These are phyloP conservation scores for Stomatorhinus walkeri DNA, from an alignment of 2,797 vertebrate species.

Conservation along the genomic window DNA sequence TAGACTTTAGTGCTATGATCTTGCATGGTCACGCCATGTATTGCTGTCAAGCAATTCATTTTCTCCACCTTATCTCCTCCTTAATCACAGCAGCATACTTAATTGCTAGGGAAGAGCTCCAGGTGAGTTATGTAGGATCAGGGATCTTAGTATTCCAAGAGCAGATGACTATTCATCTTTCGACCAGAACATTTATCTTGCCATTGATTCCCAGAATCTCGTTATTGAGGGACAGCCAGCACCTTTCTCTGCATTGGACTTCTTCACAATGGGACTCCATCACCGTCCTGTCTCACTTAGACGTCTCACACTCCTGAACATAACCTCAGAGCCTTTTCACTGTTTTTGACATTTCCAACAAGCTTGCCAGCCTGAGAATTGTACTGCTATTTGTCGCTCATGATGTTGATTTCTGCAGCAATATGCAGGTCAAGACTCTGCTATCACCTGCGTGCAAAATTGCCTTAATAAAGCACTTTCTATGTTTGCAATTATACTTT, in stretches of 20 bases:
- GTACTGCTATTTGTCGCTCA: not conserved
- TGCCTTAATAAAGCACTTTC: not conserved
- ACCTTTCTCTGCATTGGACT: not conserved
- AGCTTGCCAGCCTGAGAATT: not conserved
- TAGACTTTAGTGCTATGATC: not conserved
- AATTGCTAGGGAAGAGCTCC: not conserved
- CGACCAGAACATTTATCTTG: constrained; percentile 3
- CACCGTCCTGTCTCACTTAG: not conserved
- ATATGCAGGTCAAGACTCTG: not conserved
- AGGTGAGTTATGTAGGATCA: not conserved
- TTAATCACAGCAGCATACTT: not conserved
- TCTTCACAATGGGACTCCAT: not conserved
- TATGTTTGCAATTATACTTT: not conserved
- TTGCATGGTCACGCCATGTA: not conserved
- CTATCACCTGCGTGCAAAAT: not conserved
- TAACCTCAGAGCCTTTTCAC: not conserved
- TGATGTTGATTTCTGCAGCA: not conserved
- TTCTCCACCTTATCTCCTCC: not conserved
- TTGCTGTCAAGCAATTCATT: not conserved
- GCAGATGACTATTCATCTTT: constrained; percentile 7
- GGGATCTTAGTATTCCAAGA: constrained; percentile 7
- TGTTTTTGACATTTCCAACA: not conserved
- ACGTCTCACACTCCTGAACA: not conserved
- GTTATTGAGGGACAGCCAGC: not conserved
- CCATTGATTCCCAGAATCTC: not conserved